These are phyloP conservation scores for Hycleus cichorii DNA, from an alignment of 1,140 invertebrate genomes.

Conservation along the genomic window DNA sequence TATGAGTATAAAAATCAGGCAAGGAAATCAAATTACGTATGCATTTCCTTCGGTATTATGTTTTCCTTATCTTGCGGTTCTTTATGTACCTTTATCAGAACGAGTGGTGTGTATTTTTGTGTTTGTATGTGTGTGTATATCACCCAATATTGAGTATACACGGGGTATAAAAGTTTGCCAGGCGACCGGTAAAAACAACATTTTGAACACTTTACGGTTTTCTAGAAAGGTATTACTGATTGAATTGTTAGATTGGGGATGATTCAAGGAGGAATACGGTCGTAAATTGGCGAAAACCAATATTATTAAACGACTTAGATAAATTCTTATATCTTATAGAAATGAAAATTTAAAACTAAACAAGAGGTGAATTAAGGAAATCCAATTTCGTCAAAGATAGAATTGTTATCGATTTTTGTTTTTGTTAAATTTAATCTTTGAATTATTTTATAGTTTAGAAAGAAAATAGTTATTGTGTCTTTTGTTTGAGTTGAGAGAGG, in stretches of 20 bases:
- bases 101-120: not conserved
- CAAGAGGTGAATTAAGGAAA: slow-evolving; percentile 9
- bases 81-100: slow-evolving; percentile 29
- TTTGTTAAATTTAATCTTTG: too few species aligned
- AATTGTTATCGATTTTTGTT: too few species aligned
- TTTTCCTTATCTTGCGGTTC: slow-evolving; percentile 25
- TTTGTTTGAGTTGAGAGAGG: too few species aligned
- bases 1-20: slow-evolving; percentile 4
- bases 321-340: not conserved
- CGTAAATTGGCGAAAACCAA: slow-evolving; percentile 18
- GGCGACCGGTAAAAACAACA: not conserved
- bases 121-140: not conserved
- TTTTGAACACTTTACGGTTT: not conserved
- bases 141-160: too few species aligned
- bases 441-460: not conserved
- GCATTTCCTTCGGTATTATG: slow-evolving; percentile 29
- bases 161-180: slow-evolving; percentile 21
- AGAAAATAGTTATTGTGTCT: not conserved
- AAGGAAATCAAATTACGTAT: slow-evolving; percentile 35
- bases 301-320: slow-evolving; percentile 15
- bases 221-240: slow-evolving; percentile 5
- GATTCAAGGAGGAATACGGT: slow-evolving; percentile 7
- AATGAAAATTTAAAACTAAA: slow-evolving; percentile 15
- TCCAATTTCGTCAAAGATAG: not conserved
- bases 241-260: slow-evolving; percentile 8